phyloP scores from a whole-genome alignment of 2,888 invertebrate genomes.

The Psylliodes chrysocephalus region DNA sequence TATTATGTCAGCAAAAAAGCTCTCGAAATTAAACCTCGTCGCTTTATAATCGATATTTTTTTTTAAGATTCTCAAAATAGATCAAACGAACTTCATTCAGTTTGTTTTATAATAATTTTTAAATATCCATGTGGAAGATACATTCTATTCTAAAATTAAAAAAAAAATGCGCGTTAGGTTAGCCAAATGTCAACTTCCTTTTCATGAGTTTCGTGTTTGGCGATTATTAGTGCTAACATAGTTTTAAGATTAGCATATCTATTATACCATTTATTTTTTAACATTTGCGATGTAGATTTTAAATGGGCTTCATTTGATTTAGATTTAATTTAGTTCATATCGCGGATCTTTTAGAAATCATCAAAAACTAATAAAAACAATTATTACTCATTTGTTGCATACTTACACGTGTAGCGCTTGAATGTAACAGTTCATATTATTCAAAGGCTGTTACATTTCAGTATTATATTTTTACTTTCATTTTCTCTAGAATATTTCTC shows the following conservation, averaged over 20 bases:
- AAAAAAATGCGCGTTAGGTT: neutral
- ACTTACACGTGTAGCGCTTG: neutral
- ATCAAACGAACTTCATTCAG: neutral
- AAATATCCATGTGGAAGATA: neutral
- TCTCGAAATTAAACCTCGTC: too few species aligned
- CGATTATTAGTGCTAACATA: neutral
- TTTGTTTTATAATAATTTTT: neutral
- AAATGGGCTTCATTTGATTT: neutral
- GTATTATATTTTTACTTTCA: conserved; percentile 6
- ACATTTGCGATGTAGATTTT: conserved; percentile 11
- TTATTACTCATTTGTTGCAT: neutral
- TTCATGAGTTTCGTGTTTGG: neutral
- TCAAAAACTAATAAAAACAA: conserved; percentile 15
- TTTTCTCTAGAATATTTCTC: conserved; percentile 14
- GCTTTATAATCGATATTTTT: too few species aligned
- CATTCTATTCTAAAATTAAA: neutral
- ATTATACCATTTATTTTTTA: neutral
- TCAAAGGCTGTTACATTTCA: neutral
- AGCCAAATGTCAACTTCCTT: neutral
- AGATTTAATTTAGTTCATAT: neutral
- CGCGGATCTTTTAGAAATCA: neutral
- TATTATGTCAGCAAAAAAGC: too few species aligned
- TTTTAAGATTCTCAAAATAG: neutral
- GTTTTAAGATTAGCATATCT: neutral
- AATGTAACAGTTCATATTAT: neutral